A percentile compares a stretch with the other conserved stretches of the same genome.
These are phyloP conservation scores for Spodoptera picta DNA, from an alignment of 2,888 invertebrate genomes.

Conservation along the genomic window DNA sequence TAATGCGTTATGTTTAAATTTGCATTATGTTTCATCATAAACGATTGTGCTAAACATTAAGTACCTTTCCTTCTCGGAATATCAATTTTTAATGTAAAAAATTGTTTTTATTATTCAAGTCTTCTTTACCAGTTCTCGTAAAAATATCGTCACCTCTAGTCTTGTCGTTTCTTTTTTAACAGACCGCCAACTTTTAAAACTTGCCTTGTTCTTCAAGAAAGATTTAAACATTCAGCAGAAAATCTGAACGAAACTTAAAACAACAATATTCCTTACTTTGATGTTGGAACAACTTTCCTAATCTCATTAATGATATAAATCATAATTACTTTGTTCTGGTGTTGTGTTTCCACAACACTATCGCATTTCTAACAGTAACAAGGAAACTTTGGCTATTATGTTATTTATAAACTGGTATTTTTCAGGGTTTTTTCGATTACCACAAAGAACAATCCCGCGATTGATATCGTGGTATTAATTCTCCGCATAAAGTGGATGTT, in stretches of 20 bases:
- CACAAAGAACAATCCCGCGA: too few relatives aligned
- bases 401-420: slow-evolving; percentile 9
- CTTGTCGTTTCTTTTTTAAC: not conserved
- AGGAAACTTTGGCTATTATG: slow-evolving; percentile 38
- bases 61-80: too few relatives aligned
- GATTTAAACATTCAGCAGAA: not conserved
- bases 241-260: slow-evolving; percentile 8
- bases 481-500: too few relatives aligned
- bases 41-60: too few relatives aligned
- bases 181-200: slow-evolving; percentile 1
- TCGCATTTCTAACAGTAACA: slow-evolving; percentile 32
- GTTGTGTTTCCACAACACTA: slow-evolving; percentile 35
- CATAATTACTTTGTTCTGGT: slow-evolving; percentile 48
- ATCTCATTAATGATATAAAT: slow-evolving; percentile 33
- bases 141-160: not conserved
- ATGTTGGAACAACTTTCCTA: slow-evolving; percentile 37
- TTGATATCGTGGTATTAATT: too few relatives aligned
- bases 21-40: too few relatives aligned
- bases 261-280: slow-evolving; percentile 12
- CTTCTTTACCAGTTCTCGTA: too few relatives aligned
- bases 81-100: too few relatives aligned
- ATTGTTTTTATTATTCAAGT: too few relatives aligned
- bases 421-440: not conserved
- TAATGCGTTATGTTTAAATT: too few relatives aligned
- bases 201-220: slow-evolving; percentile 5